Percentiles rank a stretch among this genome's conserved stretches.
Evolutionary conservation across 2,888 invertebrate species (phyloP).

Genomic region (Junonia oenone): DNA sequence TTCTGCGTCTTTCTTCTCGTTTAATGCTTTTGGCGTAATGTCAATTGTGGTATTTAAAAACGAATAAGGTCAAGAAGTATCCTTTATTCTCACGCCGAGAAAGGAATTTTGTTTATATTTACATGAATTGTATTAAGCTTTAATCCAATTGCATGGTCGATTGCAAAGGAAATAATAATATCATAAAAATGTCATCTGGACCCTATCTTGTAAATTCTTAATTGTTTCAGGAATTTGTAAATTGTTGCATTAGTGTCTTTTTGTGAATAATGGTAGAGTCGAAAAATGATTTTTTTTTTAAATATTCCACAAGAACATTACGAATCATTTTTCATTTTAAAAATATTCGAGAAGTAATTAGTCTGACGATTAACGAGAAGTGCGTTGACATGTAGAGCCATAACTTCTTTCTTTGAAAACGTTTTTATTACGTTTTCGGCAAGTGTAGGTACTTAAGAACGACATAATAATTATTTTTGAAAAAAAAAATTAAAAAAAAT

Average conservation of each 20-base stretch:
- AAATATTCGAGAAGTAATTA: conserved; percentile 9
- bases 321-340: neutral
- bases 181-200: too few species aligned
- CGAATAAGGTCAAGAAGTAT: conserved; percentile 30
- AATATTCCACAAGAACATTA: neutral
- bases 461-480: neutral
- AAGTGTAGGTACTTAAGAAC: neutral
- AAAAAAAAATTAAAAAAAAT: too few species aligned
- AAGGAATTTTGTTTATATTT: neutral
- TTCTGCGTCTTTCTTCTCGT: conserved; percentile 37
- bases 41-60: conserved; percentile 43
- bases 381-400: conserved; percentile 8
- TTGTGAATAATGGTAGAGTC: too few species aligned
- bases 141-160: neutral
- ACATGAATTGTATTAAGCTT: neutral
- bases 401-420: conserved; percentile 12
- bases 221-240: too few species aligned
- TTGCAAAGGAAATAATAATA: neutral
- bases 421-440: conserved; percentile 3
- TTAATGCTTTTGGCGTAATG: conserved; percentile 47
- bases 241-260: too few species aligned
- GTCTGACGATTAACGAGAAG: conserved; percentile 2
- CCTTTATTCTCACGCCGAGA: conserved; percentile 19
- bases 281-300: neutral
- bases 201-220: too few species aligned